Evolutionary conservation across 1,140 invertebrate species (phyloP).

Genomic region (Drosophila nannoptera): DNA sequence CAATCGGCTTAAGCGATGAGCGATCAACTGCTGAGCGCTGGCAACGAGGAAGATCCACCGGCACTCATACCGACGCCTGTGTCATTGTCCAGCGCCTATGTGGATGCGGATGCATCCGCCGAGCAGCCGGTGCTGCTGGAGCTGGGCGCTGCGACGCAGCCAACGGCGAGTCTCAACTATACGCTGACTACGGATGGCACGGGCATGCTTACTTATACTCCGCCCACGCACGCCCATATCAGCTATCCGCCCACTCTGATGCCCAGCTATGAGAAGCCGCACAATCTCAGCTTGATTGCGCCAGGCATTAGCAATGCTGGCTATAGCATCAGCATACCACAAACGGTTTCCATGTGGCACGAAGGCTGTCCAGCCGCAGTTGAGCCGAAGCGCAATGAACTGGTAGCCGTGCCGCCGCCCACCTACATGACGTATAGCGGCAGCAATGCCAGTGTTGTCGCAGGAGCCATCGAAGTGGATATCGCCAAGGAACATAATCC

Average conservation of each 20-base stretch:
- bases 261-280: constrained; percentile 50
- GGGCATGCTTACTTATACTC: constrained; percentile 45
- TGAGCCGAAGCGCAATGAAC: constrained; percentile 49
- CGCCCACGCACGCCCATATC: constrained; percentile 24
- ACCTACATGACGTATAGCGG: constrained; percentile 64
- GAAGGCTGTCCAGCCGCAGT: constrained; percentile 11
- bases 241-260: constrained; percentile 50
- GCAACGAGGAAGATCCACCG: constrained; percentile 49
- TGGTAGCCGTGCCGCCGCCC: constrained; percentile 64
- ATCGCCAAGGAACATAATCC: constrained; percentile 78
- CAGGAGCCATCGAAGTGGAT: constrained; percentile 68
- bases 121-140: constrained; percentile 70
- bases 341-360: constrained; percentile 70
- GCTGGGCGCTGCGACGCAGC: constrained; percentile 49
- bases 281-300: constrained; percentile 35
- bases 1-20: constrained; percentile 68
- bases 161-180: constrained; percentile 45
- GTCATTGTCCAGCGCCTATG: constrained; percentile 51
- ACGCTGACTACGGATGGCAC: constrained; percentile 50
- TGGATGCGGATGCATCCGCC: constrained; percentile 38
- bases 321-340: constrained; percentile 62
- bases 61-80: constrained; percentile 54
- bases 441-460: constrained; percentile 13
- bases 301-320: constrained; percentile 12
- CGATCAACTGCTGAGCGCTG: constrained; percentile 65